Evolutionary conservation across 2,113 vertebrate species (phyloP).

Genomic region (Oncorhynchus gorbuscha): DNA sequence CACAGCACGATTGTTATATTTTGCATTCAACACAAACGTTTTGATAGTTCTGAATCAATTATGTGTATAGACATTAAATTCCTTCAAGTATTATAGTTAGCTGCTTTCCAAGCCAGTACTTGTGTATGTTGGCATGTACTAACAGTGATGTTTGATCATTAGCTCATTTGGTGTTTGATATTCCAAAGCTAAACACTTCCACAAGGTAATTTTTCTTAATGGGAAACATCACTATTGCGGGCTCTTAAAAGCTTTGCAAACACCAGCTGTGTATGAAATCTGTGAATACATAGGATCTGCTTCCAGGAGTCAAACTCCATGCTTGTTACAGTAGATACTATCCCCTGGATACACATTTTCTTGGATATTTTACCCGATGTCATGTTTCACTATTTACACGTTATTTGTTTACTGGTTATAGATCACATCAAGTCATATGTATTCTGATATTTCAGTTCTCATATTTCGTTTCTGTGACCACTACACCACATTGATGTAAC

Average conservation of each 20-base stretch:
- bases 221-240: background rate
- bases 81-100: slow-evolving; percentile 11
- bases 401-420: background rate
- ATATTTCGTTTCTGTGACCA: background rate
- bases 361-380: background rate
- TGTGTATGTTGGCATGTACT: background rate
- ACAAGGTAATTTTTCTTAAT: background rate
- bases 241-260: background rate
- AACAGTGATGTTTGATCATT: background rate
- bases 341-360: background rate
- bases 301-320: background rate
- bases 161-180: background rate
- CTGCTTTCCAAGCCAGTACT: slow-evolving; percentile 8
- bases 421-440: background rate
- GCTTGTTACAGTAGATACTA: background rate
- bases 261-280: background rate
- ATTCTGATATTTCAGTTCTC: background rate
- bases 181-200: background rate
- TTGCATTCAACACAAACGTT: slow-evolving; percentile 11
- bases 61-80: background rate
- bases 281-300: background rate
- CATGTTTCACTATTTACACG: background rate
- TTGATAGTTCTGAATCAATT: slow-evolving; percentile 2
- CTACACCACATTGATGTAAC: background rate
- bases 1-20: background rate